phyloP scores from a whole-genome alignment of 2,113 vertebrate species.

The Stercorarius parasiticus region DNA sequence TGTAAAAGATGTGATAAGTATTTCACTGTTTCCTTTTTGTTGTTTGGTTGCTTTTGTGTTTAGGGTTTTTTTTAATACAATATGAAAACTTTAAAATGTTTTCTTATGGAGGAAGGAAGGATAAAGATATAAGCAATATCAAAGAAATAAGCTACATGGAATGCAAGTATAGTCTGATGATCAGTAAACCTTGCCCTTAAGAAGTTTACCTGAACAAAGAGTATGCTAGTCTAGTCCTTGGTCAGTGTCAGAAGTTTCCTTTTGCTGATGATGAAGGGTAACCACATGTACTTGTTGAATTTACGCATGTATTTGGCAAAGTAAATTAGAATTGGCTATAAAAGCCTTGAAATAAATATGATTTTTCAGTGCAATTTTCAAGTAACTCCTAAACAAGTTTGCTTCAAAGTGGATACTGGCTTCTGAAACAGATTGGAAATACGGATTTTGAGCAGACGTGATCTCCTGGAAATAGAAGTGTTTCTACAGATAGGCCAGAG shows the following conservation, averaged over 20 bases:
- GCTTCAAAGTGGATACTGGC: not conserved
- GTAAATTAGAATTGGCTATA: not conserved
- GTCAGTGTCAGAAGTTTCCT: not conserved
- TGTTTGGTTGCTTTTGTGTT: not conserved
- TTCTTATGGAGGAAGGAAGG: not conserved
- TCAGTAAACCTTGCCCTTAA: not conserved
- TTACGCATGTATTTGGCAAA: not conserved
- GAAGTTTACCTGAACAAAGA: not conserved
- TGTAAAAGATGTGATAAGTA: not conserved
- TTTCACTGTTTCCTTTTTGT: not conserved
- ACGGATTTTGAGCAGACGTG: rapidly evolving
- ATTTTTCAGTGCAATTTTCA: not conserved
- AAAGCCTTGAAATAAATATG: not conserved
- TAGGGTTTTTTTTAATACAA: not conserved
- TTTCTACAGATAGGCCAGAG: not conserved
- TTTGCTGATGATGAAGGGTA: not conserved
- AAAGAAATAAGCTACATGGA: not conserved
- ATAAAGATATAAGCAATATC: not conserved
- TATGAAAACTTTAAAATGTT: not conserved
- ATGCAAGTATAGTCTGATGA: not conserved
- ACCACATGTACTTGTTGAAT: not conserved
- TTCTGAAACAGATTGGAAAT: not conserved
- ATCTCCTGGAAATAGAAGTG: not conserved
- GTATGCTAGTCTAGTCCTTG: not conserved
- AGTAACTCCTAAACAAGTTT: not conserved